phyloP scores from a whole-genome alignment of 1,140 invertebrate genomes.

The Belonocnema kinseyi region DNA sequence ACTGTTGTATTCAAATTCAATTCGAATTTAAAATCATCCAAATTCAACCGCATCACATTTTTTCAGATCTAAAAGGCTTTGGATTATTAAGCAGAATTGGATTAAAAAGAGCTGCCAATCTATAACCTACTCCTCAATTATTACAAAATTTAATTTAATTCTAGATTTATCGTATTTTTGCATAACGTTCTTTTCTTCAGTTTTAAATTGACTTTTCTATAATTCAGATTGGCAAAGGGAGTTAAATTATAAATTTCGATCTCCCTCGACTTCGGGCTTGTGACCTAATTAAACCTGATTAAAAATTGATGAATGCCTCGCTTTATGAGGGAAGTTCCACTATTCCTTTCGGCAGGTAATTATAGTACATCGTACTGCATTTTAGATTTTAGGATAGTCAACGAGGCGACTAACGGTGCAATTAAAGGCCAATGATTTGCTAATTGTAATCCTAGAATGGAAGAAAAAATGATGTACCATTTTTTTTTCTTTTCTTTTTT shows the following conservation, averaged over 20 bases:
- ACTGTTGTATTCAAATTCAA: too few relatives aligned
- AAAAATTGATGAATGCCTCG: conserved; percentile 16
- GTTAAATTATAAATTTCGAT: conserved; percentile 10
- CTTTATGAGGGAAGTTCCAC: conserved; percentile 16
- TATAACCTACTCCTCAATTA: too few relatives aligned
- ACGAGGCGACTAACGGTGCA: neutral
- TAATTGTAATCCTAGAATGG: too few relatives aligned
- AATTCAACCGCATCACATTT: too few relatives aligned
- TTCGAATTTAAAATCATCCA: too few relatives aligned
- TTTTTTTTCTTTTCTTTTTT: neutral
- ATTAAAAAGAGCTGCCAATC: too few relatives aligned
- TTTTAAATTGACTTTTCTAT: neutral
- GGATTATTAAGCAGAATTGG: too few relatives aligned
- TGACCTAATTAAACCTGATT: conserved; percentile 20
- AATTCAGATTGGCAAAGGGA: neutral
- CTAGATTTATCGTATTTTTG: too few relatives aligned
- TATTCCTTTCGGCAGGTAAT: conserved; percentile 5
- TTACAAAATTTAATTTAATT: too few relatives aligned
- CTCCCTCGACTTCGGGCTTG: neutral
- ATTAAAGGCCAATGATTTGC: neutral
- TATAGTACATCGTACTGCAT: neutral
- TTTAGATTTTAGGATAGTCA: neutral
- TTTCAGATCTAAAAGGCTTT: too few relatives aligned
- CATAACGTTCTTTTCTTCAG: neutral
- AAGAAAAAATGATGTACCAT: too few relatives aligned